phyloP scores from a whole-genome alignment of 2,888 invertebrate species.

The Pammene fasciana region DNA sequence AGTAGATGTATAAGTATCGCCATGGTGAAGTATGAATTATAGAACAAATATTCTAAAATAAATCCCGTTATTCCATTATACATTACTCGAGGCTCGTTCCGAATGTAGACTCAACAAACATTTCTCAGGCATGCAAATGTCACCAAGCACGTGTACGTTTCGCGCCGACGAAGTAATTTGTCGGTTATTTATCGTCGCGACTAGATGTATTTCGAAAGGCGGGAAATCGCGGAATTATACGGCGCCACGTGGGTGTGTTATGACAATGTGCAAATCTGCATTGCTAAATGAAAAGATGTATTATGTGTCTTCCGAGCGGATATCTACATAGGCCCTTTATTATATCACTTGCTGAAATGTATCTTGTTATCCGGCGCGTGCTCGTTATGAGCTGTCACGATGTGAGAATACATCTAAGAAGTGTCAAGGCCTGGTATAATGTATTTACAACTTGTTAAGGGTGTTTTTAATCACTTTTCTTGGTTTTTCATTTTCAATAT shows the following conservation, averaged over 20 bases:
- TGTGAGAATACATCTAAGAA: slow-evolving; percentile 28
- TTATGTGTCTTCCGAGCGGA: slow-evolving; percentile 44
- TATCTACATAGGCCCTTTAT: slow-evolving; percentile 17
- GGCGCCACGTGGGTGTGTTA: slow-evolving; percentile 71
- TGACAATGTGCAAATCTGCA: slow-evolving; percentile 75
- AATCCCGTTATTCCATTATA: slow-evolving; percentile 38
- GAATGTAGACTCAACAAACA: slow-evolving; percentile 57
- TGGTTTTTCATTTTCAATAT: too few species aligned
- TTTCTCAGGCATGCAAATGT: slow-evolving; percentile 76
- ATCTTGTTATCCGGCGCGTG: slow-evolving; percentile 38
- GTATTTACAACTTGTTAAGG: neutral
- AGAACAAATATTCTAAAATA: slow-evolving; percentile 27
- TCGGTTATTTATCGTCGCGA: slow-evolving; percentile 73
- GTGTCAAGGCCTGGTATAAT: slow-evolving; percentile 21
- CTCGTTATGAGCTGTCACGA: slow-evolving; percentile 36
- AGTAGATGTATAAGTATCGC: neutral
- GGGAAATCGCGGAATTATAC: slow-evolving; percentile 79
- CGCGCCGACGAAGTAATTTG: slow-evolving; percentile 74
- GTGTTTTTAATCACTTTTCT: neutral
- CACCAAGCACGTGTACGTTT: slow-evolving; percentile 65
- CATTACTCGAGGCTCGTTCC: slow-evolving; percentile 43
- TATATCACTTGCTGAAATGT: neutral
- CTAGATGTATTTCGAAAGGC: slow-evolving; percentile 74
- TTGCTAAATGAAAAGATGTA: slow-evolving; percentile 54
- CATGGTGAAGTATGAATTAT: neutral